Evolutionary conservation across 30 jellyfish, hydroid and myxozoan species (phyloP).

Genomic region (Hydra vulgaris): DNA sequence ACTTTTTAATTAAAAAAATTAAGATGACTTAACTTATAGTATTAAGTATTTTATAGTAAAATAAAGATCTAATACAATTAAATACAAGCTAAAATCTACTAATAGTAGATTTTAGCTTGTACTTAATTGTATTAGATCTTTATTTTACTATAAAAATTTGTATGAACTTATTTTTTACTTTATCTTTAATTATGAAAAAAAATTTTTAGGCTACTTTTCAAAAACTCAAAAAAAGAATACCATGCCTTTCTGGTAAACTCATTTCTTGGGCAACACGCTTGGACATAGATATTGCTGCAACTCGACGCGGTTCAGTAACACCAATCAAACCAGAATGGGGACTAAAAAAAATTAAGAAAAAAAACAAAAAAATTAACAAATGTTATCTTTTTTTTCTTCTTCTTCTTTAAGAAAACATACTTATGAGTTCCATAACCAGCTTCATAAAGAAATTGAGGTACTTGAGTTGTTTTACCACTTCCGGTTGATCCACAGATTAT

Average conservation of each 20-base stretch:
- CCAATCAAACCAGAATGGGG: constrained; percentile 88
- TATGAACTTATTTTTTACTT: no score
- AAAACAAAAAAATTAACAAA: neutral
- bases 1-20: no score
- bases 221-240: neutral
- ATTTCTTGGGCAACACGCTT: constrained; percentile 91
- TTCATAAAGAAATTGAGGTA: constrained; percentile 95
- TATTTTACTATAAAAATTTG: no score
- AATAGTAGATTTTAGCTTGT: no score
- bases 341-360: constrained; percentile 13
- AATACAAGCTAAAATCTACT: no score
- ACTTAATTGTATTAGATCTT: no score
- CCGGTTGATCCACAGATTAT: constrained; percentile 98
- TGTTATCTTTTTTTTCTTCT: neutral
- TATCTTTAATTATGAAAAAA: no score
- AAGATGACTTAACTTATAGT: no score
- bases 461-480: constrained; percentile 99
- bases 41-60: no score
- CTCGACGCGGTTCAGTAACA: constrained; percentile 97
- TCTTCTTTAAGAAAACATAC: no score
- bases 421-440: constrained; percentile 89
- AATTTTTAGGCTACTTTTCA: no score
- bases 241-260: constrained; percentile 56
- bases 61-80: no score
- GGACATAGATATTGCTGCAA: constrained; percentile 98